Base-by-base conservation (phyloP, 2,888 invertebrate genomes). In the Boloria euphrosyne region DNA sequence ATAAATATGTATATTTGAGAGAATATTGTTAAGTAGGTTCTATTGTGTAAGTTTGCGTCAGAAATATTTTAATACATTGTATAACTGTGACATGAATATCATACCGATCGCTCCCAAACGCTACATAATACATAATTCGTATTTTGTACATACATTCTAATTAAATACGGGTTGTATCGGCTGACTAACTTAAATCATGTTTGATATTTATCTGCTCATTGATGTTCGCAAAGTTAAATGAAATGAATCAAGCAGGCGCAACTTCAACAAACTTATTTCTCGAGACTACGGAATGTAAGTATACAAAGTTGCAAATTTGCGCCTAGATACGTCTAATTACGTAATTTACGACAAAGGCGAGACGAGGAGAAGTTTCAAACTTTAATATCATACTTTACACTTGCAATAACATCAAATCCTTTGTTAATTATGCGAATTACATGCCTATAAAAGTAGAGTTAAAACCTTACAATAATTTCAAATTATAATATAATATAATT, bases 241-340 rank as follows among this genome's bases (percentile, higher is more conserved):
- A 47, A 57, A 22, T 27, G 5, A 46, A 44, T 58, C n/a, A 22
- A 22, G 22, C 22, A 16, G 13, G 46, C n/a, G 46, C 10, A 47
- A 46, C n/a, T 22, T 22, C 22, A 13, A 17, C n/a, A 62, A 54
- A 64, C 58, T 69, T 67, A n/a, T 47, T 14, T n/a, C 50, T n/a
- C 60, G 27, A 49, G 53, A 59, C 43, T 61, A 61, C 16, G 27
- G 16, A 14, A 62, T 67, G 65, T n/a, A n/a, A n/a, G n/a, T 65
- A 65, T 59, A 62, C 65, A 4, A 67, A 60, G 58, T 52, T 62
- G 65, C 58, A 67, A 65, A 66, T 52, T 50, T 54, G 14, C 51
- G 62, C 47, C 62, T 60, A 58, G 18, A 58, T 31, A 49, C 47
- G 51, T 27, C 43, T 63, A 49, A 68, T 65, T 65, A 46, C 46